Evolutionary conservation across 2,113 vertebrate genomes (phyloP), one percentile per base, ranked within the genome.

Genomic region (Neolamprologus sp.): DNA sequence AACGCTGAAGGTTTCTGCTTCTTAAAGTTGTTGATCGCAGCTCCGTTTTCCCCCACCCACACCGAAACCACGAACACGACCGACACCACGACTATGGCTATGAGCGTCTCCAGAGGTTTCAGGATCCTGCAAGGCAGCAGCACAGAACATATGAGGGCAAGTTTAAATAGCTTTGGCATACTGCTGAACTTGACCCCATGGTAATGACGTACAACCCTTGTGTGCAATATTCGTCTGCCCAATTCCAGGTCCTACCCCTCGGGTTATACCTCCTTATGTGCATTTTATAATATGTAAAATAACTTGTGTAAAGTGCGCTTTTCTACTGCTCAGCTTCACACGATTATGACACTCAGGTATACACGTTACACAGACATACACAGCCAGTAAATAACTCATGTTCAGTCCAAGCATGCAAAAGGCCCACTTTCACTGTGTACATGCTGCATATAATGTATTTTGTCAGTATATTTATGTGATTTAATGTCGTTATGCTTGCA

Each of bases 41-140:
- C 96, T 90, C 97, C 96, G 93, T 99, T 98, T 65, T 98, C 97
- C 0, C 96, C 98, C 1, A 96, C 97, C 97, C 97, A 99, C 87
- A 99, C 96, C 0, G 97, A 98, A 0, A 95, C 97, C 17, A 97
- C 83, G 95, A 98, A 98, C 82, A 99, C 95, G 86, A 95, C 92
- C 16, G 97, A 96, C 85, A 99, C 97, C 89, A 99, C 97, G 0
- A 94, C 90, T 26, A 97, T 96, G 1, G 98, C 98, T 5, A 98
- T 96, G 28, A 99, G 94, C 97, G 98, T 99, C 81, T 97, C 97
- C 91, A 98, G 83, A 19, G 98, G 98, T 86, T 98, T 98, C 94
- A 98, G 90, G 83, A 98, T 97, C 92, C 98, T 99, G 96, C 47
- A 68, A 83, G 88, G 51, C 60, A 84, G 54, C 81, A 51, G 58